phyloP scores from a whole-genome alignment of 2,797 vertebrate genomes.

The Melanotaenia pygmaea region DNA sequence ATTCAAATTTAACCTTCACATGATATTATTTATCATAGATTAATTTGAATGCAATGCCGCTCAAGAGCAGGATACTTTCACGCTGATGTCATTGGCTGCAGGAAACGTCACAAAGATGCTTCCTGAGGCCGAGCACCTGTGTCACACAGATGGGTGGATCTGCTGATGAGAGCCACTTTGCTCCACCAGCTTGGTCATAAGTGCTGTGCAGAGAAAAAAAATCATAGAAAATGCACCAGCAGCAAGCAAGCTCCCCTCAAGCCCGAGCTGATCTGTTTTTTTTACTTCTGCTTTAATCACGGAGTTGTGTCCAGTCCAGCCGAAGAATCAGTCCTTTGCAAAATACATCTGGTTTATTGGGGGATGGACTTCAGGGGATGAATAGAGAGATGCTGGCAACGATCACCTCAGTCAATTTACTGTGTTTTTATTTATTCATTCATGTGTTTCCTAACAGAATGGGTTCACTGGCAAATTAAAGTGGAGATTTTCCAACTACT shows the following conservation, averaged over 20 bases:
- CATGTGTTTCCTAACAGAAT: not conserved
- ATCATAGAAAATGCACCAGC: conserved; percentile 7
- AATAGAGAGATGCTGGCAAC: conserved; percentile 32
- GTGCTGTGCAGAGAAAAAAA: conserved; percentile 54
- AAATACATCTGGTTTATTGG: conserved; percentile 70
- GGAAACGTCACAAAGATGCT: conserved; percentile 20
- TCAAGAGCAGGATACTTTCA: conserved; percentile 10
- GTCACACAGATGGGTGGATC: conserved; percentile 24
- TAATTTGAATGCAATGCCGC: conserved; percentile 13
- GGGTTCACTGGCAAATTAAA: conserved; percentile 21
- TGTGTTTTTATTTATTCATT: not conserved
- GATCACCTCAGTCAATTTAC: conserved; percentile 8
- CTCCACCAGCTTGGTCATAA: conserved; percentile 25
- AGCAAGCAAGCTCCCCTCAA: conserved; percentile 1
- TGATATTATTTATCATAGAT: conserved; percentile 13
- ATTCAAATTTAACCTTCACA: conserved; percentile 57
- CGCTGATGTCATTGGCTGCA: conserved; percentile 14
- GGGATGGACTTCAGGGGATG: conserved; percentile 25
- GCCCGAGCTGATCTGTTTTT: not conserved
- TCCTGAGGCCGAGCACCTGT: conserved; percentile 19
- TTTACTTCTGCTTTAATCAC: conserved; percentile 17
- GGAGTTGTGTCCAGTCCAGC: conserved; percentile 13
- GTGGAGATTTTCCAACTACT: not conserved
- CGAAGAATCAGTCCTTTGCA: conserved; percentile 41
- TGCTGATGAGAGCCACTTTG: conserved; percentile 36